Percentiles rank a stretch among this genome's conserved stretches.
Evolutionary conservation across 1,140 invertebrate species (phyloP).

Genomic region (Ephestia elutella): DNA sequence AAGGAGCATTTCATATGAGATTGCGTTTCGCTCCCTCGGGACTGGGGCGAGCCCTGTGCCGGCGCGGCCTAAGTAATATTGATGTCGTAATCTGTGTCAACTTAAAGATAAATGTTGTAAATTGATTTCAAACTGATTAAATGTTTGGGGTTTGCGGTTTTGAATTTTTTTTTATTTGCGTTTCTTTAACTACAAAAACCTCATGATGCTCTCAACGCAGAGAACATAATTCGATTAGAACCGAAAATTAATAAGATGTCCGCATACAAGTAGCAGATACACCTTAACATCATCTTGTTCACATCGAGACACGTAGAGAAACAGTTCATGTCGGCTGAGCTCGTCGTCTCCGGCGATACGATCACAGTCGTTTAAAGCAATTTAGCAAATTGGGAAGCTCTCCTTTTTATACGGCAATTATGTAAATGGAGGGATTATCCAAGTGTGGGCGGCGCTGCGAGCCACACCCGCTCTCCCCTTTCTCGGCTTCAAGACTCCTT

Average conservation of each 20-base stretch:
- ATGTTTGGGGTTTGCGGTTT: neutral
- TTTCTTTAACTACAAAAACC: too few species aligned
- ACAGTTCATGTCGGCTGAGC: too few species aligned
- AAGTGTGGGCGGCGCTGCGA: slow-evolving; percentile 58
- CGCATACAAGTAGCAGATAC: too few species aligned
- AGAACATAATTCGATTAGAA: too few species aligned
- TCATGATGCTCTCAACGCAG: too few species aligned
- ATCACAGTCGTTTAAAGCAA: slow-evolving; percentile 65
- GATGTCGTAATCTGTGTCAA: slow-evolving; percentile 3
- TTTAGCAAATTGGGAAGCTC: slow-evolving; percentile 72
- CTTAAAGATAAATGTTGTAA: neutral
- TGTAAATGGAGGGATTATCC: slow-evolving; percentile 72
- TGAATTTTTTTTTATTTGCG: too few species aligned
- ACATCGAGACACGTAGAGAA: too few species aligned
- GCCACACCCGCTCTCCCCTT: slow-evolving; percentile 60
- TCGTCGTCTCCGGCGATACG: slow-evolving; percentile 24
- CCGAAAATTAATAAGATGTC: too few species aligned
- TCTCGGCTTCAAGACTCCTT: slow-evolving; percentile 54
- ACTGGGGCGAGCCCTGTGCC: neutral
- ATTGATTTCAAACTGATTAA: neutral
- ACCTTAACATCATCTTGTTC: too few species aligned
- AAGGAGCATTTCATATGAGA: neutral
- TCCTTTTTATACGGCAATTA: slow-evolving; percentile 73
- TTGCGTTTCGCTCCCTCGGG: neutral
- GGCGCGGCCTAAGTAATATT: neutral